phyloP scores from a whole-genome alignment of 2,797 vertebrate genomes.

The Gila robusta region DNA sequence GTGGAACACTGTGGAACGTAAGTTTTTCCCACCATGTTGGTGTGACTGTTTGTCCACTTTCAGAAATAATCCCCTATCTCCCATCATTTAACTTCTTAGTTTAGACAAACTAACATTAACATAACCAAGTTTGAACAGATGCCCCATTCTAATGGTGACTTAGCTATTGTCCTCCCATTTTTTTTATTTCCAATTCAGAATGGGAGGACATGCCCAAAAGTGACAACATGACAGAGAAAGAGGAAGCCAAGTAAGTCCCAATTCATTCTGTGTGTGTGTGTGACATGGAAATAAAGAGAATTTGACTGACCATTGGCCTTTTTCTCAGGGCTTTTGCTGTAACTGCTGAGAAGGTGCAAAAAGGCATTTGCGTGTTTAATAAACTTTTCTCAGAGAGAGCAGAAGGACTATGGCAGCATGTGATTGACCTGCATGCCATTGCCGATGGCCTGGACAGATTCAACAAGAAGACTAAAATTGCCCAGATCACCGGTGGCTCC shows the following conservation, averaged over 20 bases:
- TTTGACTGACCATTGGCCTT: neutral
- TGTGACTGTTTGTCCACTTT: neutral
- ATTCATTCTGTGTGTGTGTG: neutral
- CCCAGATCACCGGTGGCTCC: constrained; percentile 80
- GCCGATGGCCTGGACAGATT: constrained; percentile 80
- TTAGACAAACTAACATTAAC: neutral
- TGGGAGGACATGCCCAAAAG: constrained; percentile 77
- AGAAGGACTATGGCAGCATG: constrained; percentile 81
- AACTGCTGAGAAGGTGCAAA: constrained; percentile 80
- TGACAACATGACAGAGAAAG: constrained; percentile 80
- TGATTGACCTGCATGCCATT: constrained; percentile 79
- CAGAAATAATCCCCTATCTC: neutral
- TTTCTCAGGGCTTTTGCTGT: constrained; percentile 76
- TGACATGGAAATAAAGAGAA: too few relatives aligned
- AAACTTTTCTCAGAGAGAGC: constrained; percentile 81
- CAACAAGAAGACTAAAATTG: constrained; percentile 82
- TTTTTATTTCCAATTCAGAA: constrained; percentile 64
- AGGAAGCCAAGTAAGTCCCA: constrained; percentile 80
- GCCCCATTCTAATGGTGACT: neutral
- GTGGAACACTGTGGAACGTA: constrained; percentile 81
- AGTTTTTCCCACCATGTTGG: constrained; percentile 54
- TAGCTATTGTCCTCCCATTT: neutral
- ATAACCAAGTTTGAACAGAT: neutral
- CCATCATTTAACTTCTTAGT: neutral
- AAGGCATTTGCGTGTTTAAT: constrained; percentile 82